A percentile compares a stretch with the other conserved stretches of the same genome.
Evolutionary conservation across 2,797 vertebrate species (phyloP).

Genomic region (Sebastiscus tertius): DNA sequence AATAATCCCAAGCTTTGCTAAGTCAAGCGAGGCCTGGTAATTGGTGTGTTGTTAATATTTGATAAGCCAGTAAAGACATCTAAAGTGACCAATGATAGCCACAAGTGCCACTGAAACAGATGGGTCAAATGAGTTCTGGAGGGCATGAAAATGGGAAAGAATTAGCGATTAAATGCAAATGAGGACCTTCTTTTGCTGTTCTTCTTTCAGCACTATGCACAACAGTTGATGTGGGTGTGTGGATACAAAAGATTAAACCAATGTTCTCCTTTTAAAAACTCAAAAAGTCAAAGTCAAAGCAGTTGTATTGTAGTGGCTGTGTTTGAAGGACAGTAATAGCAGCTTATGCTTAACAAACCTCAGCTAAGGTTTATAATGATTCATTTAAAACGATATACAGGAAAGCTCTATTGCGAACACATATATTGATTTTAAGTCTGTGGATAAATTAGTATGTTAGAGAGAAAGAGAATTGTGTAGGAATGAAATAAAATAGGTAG

Average conservation of each 20-base stretch:
- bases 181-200: not conserved
- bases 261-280: not conserved
- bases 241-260: not conserved
- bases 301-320: not conserved
- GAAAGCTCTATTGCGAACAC: not conserved
- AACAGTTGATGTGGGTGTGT: not conserved
- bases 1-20: slow-evolving; percentile 53
- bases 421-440: not conserved
- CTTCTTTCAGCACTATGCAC: not conserved
- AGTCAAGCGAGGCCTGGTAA: slow-evolving; percentile 49
- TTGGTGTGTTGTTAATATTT: slow-evolving; percentile 64
- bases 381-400: not conserved
- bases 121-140: not conserved
- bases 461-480: not conserved
- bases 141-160: not conserved
- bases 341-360: not conserved
- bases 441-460: not conserved
- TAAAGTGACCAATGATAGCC: slow-evolving; percentile 54
- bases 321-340: not conserved
- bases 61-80: slow-evolving; percentile 49
- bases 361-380: not conserved
- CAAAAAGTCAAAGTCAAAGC: not conserved
- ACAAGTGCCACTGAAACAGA: slow-evolving; percentile 25
- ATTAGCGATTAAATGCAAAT: not conserved
- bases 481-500: not conserved